A percentile compares a stretch with the other conserved stretches of the same genome.
phyloP scores from a whole-genome alignment of 2,797 vertebrate species.

The Silurus aristotelis region DNA sequence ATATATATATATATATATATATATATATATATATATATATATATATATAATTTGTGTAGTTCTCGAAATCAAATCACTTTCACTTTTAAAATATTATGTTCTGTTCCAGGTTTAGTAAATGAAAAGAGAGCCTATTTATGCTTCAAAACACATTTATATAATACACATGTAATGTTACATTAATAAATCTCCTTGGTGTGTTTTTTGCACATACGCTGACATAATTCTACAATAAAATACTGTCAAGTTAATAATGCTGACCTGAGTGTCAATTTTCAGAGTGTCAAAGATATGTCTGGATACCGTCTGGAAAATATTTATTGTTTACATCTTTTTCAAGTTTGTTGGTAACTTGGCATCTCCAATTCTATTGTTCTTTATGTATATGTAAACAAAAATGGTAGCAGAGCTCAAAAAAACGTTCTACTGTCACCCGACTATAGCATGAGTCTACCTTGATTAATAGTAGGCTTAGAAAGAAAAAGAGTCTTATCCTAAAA shows the following conservation, averaged over 20 bases:
- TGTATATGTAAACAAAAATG: not conserved
- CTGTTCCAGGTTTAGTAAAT: not conserved
- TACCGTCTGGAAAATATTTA: too few species aligned
- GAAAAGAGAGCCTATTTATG: not conserved
- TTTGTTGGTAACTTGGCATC: slow-evolving; percentile 1
- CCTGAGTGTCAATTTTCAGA: not conserved
- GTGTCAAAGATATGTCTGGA: not conserved
- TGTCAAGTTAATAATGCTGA: not conserved
- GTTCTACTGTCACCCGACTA: not conserved
- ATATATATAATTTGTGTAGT: not conserved
- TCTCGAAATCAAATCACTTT: not conserved
- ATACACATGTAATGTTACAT: not conserved
- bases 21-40: too few species aligned
- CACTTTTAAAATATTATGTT: not conserved
- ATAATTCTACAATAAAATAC: not conserved
- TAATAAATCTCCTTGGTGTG: not conserved
- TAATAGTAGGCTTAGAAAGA: not conserved
- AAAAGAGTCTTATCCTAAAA: not conserved
- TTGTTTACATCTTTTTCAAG: not conserved
- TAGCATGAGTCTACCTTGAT: too few species aligned
- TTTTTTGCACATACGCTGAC: not conserved
- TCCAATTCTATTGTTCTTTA: not conserved
- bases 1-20: too few species aligned
- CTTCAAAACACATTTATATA: not conserved
- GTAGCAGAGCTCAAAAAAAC: not conserved